Percentiles rank a stretch among this genome's conserved stretches.
Evolutionary conservation across 2,888 invertebrate species (phyloP).

Genomic region (Standfussiana lucernea): DNA sequence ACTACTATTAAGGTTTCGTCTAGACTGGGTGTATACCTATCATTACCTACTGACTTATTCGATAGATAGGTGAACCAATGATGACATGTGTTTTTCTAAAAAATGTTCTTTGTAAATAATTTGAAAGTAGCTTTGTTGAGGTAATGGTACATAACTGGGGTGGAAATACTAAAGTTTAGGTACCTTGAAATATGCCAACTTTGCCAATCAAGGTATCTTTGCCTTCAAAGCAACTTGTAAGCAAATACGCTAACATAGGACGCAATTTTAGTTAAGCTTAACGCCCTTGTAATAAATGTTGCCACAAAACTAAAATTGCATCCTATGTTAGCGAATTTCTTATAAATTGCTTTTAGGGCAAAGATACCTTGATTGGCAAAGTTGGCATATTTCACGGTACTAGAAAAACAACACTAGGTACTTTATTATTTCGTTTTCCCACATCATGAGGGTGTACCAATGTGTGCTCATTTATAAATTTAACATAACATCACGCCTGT

Average conservation of each 20-base stretch:
- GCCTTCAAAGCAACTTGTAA: too few relatives aligned
- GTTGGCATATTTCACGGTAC: too few relatives aligned
- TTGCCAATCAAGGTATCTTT: too few relatives aligned
- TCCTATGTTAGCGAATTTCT: too few relatives aligned
- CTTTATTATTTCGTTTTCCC: neutral
- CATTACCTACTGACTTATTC: neutral
- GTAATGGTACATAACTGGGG: neutral
- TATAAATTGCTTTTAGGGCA: too few relatives aligned
- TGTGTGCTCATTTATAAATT: neutral
- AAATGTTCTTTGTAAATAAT: neutral
- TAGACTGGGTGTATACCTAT: neutral
- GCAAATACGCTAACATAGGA: too few relatives aligned
- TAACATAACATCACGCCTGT: neutral
- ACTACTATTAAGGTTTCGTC: slow-evolving; percentile 36
- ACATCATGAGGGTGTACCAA: neutral
- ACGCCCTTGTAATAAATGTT: too few relatives aligned
- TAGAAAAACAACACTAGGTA: neutral
- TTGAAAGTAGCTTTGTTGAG: neutral
- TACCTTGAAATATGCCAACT: too few relatives aligned
- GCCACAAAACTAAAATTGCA: too few relatives aligned
- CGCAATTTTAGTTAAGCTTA: too few relatives aligned
- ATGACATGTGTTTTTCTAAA: neutral
- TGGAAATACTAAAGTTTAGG: neutral
- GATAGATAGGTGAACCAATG: neutral
- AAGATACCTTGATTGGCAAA: too few relatives aligned